Evolutionary conservation across 2,888 invertebrate genomes (phyloP), one percentile per base, ranked within the genome.

Genomic region (Watsonalla cultraria): DNA sequence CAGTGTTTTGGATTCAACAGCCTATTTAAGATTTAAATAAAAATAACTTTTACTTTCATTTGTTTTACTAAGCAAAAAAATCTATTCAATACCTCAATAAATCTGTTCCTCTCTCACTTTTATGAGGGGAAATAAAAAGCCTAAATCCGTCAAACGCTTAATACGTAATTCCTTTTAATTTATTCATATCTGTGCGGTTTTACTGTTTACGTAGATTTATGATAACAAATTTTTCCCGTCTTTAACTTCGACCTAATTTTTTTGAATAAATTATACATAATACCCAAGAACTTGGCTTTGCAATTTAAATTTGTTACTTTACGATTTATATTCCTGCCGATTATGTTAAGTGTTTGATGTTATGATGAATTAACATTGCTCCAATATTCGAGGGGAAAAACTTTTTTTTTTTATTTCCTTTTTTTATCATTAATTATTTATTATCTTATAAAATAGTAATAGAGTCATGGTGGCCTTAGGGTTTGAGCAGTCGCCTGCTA

Each of bases 211-310:
- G 70, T 58, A 70, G 74, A 75, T 74, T 76, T 74, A 75, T 75
- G 76, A 64, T 74, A 74, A 74, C 65, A 59, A 68, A 67, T 70
- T 70, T 75, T 72, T 73, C 65, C 64, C 65, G 58, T 67, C 61
- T 62, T 62, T 54, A 58, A 56, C 51, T 61, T 56, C 52, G 54
- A 51, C 52, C 24, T 51, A 59, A 62, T 59, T 63, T 66, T 56
- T 55, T 54, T 13, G 64, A 65, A 72, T 71, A 71, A 66, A 72
- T 74, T 73, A 66, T 51, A 64, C 51, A 14, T 9, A 49, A 37
- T 49, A 39, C 33, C 5, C 11, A 24, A 49, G 49, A 37, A 14
- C 14, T 52, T 54, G 46, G 34, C 58, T 45, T 64, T 56, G 60
- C 60, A 66, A 66, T 66, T 64, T 58, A 64, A 66, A 65, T 65